Evolutionary conservation across 2,113 vertebrate genomes (phyloP), one percentile per base, ranked within the genome.

Genomic region (Naja naja): DNA sequence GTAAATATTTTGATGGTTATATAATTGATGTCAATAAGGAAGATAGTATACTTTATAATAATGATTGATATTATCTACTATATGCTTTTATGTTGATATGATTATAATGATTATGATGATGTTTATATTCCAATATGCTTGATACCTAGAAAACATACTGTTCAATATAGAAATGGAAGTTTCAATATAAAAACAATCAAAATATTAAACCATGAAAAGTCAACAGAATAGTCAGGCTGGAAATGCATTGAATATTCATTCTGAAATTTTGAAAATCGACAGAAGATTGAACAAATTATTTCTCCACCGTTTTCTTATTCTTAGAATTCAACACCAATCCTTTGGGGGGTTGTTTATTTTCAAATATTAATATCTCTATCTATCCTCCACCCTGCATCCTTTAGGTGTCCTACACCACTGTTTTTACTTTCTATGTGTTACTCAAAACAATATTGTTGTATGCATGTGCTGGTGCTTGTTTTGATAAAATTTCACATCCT

Each of bases 171-270:
- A 52, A 52, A 52, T 52, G 49, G 49, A 52, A 52, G 11, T 52
- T 52, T 10, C 49, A 12, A 52, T 12, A 52, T 52, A 52, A 52
- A 52, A 52, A 12, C 49, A 52, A 52, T 52, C 11, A 52, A 52
- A 52, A 52, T 52, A 52, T 52, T 52, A 12, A 52, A 52, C 9
- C 9, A 12, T 52, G 49, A 52, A 12, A 52, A 88, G 92, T 94
- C 49, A 95, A n/a, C 27, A 64, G 27, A 64, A 64, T 60, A 30
- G 8, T 30, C 58, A 60, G 27, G 27, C 74, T 91, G 87, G 91
- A 96, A 96, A 97, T 90, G 25, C 3, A 60, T 27, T 95, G 93
- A 91, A 64, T 95, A 96, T 95, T 94, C 88, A 95, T 81, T 89
- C 88, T 85, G 94, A 94, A 94, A 89, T 91, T 92, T 93, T 95